These are phyloP conservation scores for Coptodon bakossiorum DNA, from an alignment of 2,113 vertebrate genomes.

Conservation along the genomic window DNA sequence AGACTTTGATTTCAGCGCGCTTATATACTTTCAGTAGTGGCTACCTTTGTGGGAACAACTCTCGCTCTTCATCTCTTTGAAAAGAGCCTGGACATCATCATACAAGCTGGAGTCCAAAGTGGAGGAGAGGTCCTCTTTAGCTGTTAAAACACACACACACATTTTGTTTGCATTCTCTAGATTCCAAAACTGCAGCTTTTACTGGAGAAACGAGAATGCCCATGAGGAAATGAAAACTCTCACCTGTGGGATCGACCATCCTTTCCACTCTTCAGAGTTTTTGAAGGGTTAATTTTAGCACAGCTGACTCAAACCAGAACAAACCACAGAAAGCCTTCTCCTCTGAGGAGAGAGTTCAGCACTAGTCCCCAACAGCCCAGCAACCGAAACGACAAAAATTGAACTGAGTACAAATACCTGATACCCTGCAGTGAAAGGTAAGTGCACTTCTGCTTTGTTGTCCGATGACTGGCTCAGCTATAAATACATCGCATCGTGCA, in stretches of 20 bases:
- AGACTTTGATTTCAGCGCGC: accelerated
- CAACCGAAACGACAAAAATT: background rate
- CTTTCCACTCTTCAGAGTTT: background rate
- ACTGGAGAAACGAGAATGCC: background rate
- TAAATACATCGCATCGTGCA: background rate
- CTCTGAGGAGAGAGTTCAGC: background rate
- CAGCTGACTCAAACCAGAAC: background rate
- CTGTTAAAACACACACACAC: background rate
- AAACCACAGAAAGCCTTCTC: background rate
- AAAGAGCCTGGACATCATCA: background rate
- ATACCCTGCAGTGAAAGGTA: background rate
- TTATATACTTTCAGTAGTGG: background rate
- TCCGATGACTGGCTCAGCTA: background rate
- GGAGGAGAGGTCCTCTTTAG: background rate
- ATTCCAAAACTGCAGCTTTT: background rate
- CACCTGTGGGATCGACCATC: background rate
- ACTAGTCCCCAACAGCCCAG: background rate
- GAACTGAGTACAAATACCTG: background rate
- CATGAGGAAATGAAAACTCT: background rate
- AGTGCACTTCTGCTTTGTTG: background rate
- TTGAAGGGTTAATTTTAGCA: background rate
- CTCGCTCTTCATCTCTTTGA: background rate
- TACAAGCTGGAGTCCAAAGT: accelerated
- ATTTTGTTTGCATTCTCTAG: background rate
- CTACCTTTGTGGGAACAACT: background rate